Conservation (phyloP, 2,888 invertebrate species). For the Harpalus rufipes region DNA sequence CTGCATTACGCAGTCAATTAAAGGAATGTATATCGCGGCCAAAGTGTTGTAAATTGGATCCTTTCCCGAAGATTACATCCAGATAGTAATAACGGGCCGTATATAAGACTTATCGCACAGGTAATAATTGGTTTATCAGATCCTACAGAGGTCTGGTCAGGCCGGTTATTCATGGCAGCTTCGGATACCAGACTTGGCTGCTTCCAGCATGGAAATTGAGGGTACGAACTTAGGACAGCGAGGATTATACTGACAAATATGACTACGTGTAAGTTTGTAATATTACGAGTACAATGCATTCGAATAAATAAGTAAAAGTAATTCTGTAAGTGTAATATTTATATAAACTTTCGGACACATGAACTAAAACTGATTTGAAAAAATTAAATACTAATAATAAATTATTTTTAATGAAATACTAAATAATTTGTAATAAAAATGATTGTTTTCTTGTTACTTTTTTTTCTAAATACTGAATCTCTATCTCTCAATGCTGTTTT, state of each 20-base stretch:
- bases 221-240: slow-evolving; percentile 22
- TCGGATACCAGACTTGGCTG: slow-evolving; percentile 14
- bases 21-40: slow-evolving; percentile 72
- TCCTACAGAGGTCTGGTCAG: slow-evolving; percentile 63
- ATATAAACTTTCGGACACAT: too few species aligned
- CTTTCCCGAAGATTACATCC: slow-evolving; percentile 72
- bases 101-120: slow-evolving; percentile 71
- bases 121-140: slow-evolving; percentile 71
- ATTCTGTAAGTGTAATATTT: too few species aligned
- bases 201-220: slow-evolving; percentile 19
- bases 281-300: too few species aligned
- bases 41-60: slow-evolving; percentile 73
- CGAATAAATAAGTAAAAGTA: too few species aligned
- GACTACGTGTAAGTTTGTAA: too few species aligned
- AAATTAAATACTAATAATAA: too few species aligned
- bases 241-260: slow-evolving; percentile 30
- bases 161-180: slow-evolving; percentile 61
- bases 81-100: slow-evolving; percentile 72
- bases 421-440: too few species aligned
- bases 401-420: too few species aligned
- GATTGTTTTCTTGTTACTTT: too few species aligned
- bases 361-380: too few species aligned
- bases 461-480: too few species aligned
- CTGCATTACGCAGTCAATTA: slow-evolving; percentile 73
- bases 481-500: too few species aligned